These are phyloP conservation scores for Callaeas wilsoni DNA, from an alignment of 2,113 vertebrate species.

Conservation along the genomic window DNA sequence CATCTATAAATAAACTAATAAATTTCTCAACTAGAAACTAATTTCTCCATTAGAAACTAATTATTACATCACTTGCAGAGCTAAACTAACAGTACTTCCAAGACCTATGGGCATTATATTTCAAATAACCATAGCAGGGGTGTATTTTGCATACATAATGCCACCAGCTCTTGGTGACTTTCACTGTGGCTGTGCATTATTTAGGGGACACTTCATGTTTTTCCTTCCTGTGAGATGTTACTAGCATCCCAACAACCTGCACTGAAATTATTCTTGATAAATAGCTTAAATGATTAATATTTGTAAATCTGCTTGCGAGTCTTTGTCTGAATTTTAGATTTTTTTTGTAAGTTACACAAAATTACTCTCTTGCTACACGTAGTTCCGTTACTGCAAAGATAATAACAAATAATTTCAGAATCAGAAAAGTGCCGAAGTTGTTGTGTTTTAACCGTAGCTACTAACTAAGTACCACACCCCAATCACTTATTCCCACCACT, in stretches of 20 bases:
- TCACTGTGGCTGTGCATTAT: background rate
- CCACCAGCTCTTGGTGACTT: background rate
- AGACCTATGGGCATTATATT: background rate
- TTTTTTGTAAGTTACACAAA: background rate
- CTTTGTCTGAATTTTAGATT: background rate
- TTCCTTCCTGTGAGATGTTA: background rate
- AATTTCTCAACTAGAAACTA: background rate
- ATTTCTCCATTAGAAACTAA: background rate
- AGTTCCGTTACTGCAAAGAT: background rate
- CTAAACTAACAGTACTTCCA: background rate
- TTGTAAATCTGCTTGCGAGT: background rate
- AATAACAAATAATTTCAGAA: background rate
- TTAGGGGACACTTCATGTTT: background rate
- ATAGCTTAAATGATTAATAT: background rate
- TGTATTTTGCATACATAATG: background rate
- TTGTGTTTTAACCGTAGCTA: background rate
- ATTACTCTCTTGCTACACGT: background rate
- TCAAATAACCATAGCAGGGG: background rate
- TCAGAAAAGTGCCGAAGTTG: background rate
- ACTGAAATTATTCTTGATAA: background rate
- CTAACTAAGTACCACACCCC: fast-evolving
- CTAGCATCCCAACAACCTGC: background rate
- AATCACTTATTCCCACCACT: background rate
- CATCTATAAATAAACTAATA: background rate
- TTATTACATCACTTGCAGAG: background rate